Evolutionary conservation across 2,113 vertebrate species (phyloP).

Genomic region (Sinocyclocheilus anophthalmus): DNA sequence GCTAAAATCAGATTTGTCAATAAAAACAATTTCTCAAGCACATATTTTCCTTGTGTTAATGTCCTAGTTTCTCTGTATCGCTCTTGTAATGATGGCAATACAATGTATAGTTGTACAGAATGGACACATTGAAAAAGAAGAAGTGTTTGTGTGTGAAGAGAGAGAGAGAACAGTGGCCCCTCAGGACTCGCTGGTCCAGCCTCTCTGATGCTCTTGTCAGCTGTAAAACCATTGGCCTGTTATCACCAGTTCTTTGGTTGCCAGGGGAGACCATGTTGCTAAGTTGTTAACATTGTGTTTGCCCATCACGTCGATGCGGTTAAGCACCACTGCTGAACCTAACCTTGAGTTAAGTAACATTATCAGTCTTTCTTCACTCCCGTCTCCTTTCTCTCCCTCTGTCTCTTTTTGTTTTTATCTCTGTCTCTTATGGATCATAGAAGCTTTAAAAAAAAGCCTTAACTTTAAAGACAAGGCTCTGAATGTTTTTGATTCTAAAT

Average conservation of each 20-base stretch:
- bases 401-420: constrained; percentile 10
- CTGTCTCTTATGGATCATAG: background rate
- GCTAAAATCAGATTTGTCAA: background rate
- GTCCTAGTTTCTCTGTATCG: background rate
- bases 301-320: background rate
- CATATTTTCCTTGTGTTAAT: background rate
- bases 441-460: background rate
- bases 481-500: background rate
- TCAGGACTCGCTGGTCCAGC: constrained; percentile 9
- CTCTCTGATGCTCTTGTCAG: constrained; percentile 27
- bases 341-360: constrained; percentile 31
- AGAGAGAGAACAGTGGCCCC: background rate
- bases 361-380: background rate
- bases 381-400: background rate
- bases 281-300: constrained; percentile 43
- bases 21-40: constrained; percentile 3
- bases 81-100: background rate
- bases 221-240: constrained; percentile 30
- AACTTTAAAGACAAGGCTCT: background rate
- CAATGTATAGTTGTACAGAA: background rate
- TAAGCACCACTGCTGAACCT: constrained; percentile 9
- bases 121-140: background rate
- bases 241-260: constrained; percentile 37
- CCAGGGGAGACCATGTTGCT: constrained; percentile 38
- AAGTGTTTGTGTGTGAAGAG: background rate